Percentiles rank a stretch among this genome's conserved stretches.
These are phyloP conservation scores for Entomobrya proxima DNA, from an alignment of 2,888 invertebrate genomes.

Conservation along the genomic window DNA sequence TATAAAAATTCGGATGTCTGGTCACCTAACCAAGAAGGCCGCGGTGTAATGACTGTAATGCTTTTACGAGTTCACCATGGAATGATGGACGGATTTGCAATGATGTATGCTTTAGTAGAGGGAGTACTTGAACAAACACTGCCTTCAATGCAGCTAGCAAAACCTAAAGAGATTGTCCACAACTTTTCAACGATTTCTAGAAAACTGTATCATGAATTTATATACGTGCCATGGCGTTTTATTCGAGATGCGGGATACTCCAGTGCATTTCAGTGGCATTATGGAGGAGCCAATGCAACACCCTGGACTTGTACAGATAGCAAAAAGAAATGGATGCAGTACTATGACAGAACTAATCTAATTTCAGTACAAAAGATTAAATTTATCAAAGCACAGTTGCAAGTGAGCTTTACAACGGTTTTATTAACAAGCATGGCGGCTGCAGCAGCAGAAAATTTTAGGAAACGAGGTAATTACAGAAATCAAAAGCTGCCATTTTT, in stretches of 20 bases:
- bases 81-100: too few relatives aligned
- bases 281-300: not conserved
- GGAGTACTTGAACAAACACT: too few relatives aligned
- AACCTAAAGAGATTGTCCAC: too few relatives aligned
- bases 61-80: not conserved
- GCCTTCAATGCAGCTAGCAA: too few relatives aligned
- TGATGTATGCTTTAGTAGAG: too few relatives aligned
- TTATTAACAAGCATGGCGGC: not conserved
- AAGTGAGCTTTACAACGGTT: not conserved
- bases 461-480: not conserved
- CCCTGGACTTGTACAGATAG: not conserved
- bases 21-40: too few relatives aligned
- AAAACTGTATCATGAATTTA: too few relatives aligned
- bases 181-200: too few relatives aligned
- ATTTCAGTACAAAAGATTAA: not conserved
- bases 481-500: not conserved
- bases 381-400: not conserved
- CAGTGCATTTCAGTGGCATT: not conserved
- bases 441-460: not conserved
- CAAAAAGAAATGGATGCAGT: not conserved
- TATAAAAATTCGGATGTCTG: too few relatives aligned
- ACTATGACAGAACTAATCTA: not conserved
- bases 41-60: too few relatives aligned
- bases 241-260: too few relatives aligned
- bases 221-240: too few relatives aligned